These are phyloP conservation scores for Pogonomyrmex barbatus DNA, from an alignment of 1,140 invertebrate genomes.

Conservation along the genomic window DNA sequence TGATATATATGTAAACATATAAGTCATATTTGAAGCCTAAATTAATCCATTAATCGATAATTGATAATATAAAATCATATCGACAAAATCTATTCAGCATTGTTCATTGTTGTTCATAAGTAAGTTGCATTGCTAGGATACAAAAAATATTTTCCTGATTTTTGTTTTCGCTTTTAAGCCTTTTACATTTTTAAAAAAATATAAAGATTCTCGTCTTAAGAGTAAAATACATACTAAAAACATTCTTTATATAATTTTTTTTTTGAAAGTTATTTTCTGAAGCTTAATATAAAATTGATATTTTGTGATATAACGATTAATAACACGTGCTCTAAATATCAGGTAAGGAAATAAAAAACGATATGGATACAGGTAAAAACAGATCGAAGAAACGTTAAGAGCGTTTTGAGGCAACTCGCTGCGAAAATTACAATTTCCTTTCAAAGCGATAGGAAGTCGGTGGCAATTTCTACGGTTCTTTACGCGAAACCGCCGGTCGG, in stretches of 20 bases:
- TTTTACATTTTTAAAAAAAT: not conserved
- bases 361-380: constrained; percentile 11
- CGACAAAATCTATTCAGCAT: not conserved
- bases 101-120: not conserved
- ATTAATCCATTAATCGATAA: constrained; percentile 2
- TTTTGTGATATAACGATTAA: not conserved
- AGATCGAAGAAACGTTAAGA: constrained; percentile 8
- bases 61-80: not conserved
- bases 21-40: not conserved
- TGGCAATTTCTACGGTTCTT: constrained; percentile 47
- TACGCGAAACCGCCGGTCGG: constrained; percentile 27
- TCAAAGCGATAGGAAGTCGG: constrained; percentile 47
- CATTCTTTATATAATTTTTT: not conserved
- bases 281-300: not conserved
- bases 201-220: not conserved
- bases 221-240: not conserved
- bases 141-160: not conserved
- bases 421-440: constrained; percentile 50
- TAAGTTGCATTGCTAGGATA: not conserved
- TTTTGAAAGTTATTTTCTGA: not conserved
- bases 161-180: not conserved
- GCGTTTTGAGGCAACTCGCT: constrained; percentile 8
- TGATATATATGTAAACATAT: constrained; percentile 36
- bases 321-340: not conserved
- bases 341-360: not conserved